These are phyloP conservation scores for Indicator maculatus DNA, from an alignment of 2,113 vertebrate species.

Conservation along the genomic window DNA sequence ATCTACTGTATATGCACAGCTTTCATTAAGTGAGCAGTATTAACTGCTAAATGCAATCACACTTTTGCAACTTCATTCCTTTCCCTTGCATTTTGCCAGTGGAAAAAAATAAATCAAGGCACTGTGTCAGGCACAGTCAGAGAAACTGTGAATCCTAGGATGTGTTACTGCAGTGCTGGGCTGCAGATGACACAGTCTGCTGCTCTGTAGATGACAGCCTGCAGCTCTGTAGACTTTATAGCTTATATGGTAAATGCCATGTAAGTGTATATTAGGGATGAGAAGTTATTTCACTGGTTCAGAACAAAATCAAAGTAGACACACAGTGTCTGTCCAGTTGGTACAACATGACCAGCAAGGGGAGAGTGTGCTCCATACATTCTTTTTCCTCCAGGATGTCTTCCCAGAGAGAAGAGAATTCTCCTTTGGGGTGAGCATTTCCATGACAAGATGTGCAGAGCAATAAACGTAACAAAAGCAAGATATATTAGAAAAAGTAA, in stretches of 20 bases:
- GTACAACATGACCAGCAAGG: neutral
- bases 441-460: neutral
- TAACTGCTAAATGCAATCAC: neutral
- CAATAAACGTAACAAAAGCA: neutral
- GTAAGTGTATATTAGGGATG: neutral
- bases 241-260: neutral
- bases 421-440: neutral
- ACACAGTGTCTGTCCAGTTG: accelerated
- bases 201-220: neutral
- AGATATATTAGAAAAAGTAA: neutral
- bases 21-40: neutral
- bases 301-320: neutral
- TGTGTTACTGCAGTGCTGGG: neutral
- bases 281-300: neutral
- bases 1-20: neutral
- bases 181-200: neutral
- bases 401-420: neutral
- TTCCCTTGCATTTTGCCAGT: neutral
- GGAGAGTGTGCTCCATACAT: neutral
- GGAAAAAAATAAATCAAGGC: too few relatives aligned
- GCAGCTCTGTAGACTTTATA: neutral
- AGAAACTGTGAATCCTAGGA: neutral
- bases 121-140: neutral
- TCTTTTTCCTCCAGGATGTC: neutral
- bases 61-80: neutral